Conservation (phyloP, 2,797 vertebrate genomes). For the Vultur gryphus region DNA sequence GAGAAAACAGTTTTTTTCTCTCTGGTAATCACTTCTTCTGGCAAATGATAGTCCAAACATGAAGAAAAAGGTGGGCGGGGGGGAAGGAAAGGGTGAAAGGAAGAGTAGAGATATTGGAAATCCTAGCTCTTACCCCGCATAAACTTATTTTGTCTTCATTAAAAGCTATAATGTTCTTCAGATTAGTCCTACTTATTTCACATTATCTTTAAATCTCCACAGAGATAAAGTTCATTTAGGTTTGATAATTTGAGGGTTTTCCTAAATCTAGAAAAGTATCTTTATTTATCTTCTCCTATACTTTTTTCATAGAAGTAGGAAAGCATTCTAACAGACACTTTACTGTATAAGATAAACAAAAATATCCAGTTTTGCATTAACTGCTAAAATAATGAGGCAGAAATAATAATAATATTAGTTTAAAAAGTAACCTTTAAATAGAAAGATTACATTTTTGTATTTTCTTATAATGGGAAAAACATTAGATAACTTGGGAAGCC, state of each 20-base stretch:
- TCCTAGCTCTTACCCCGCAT: background rate
- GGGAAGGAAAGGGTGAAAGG: accelerated
- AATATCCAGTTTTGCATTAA: background rate
- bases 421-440: background rate
- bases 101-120: background rate
- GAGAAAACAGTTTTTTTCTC: background rate
- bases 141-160: background rate
- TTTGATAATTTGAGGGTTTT: background rate
- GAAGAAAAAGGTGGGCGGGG: background rate
- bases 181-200: background rate
- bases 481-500: background rate
- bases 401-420: background rate
- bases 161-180: background rate
- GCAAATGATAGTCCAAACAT: background rate
- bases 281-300: background rate
- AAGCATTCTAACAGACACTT: background rate
- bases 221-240: background rate
- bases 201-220: background rate
- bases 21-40: background rate
- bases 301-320: background rate
- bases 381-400: background rate
- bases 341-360: background rate
- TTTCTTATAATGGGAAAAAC: background rate
- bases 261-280: background rate
- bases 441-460: background rate